Percentiles rank a stretch among this genome's conserved stretches.
phyloP scores from a whole-genome alignment of 2,888 invertebrate species.

The Melanargia galathea region DNA sequence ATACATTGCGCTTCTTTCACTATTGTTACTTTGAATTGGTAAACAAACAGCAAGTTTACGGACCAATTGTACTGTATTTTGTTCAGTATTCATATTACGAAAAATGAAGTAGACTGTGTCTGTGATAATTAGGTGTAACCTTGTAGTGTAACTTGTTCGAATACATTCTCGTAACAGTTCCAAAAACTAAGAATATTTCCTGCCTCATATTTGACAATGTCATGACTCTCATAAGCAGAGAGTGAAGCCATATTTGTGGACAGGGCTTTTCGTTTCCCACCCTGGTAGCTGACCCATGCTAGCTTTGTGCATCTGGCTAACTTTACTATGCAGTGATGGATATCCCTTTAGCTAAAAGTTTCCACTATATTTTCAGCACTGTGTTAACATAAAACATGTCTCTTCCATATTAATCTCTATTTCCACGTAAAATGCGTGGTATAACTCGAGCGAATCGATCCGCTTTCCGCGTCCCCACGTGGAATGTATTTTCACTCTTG shows the following conservation, averaged over 20 bases:
- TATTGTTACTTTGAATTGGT: background rate
- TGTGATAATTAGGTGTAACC: background rate
- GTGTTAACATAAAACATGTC: background rate
- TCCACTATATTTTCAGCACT: background rate
- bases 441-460: conserved; percentile 47
- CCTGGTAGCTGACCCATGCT: too few species aligned
- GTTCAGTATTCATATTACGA: conserved; percentile 1
- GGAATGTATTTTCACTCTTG: conserved; percentile 71
- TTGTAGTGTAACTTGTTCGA: background rate
- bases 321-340: too few species aligned
- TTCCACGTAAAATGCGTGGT: conserved; percentile 18
- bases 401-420: conserved; percentile 18
- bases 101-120: conserved; percentile 3
- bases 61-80: background rate
- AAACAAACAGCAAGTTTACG: background rate
- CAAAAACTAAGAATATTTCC: too few species aligned
- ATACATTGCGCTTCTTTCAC: background rate
- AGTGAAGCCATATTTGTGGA: too few species aligned
- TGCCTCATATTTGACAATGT: too few species aligned
- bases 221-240: too few species aligned
- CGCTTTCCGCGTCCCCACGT: conserved; percentile 58
- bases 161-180: background rate
- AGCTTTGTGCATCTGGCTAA: background rate
- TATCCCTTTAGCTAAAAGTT: too few species aligned
- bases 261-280: too few species aligned